Base-by-base conservation (phyloP, 1,140 invertebrate species). In the Drosophila arizonae region DNA sequence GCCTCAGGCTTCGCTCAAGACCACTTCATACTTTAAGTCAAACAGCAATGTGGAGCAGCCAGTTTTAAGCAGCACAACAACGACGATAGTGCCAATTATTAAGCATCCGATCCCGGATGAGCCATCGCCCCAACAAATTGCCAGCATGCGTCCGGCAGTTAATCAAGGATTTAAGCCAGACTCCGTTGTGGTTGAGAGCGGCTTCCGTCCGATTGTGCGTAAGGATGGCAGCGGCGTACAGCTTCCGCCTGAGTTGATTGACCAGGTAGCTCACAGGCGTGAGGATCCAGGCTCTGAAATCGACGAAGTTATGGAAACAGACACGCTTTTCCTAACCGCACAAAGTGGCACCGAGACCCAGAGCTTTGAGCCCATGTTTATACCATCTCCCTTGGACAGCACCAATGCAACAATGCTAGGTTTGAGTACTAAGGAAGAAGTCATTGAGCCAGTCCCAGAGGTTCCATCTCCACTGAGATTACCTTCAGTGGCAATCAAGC, bases 101-200 rank as follows among this genome's bases (percentile, higher is more conserved):
- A 87, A 84, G 24, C 76, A 64, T 0, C 77, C 70, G 5, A 90
- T 93, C 26, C 92, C 92, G 0, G 93, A 92, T 36, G 82, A 90
- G 43, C 89, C 89, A 0, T 93, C 93, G 3, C 92, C 92, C 5
- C 92, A 93, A 76, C 93, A 93, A 61, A 93, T 94, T n/a, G 81
- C 90, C 45, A 92, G 92, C 10, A 86, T 91, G 85, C 81, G 77
- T 50, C 93, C 93, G 10, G 94, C 94, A 0, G 92, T 94, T 0
- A 96, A 96, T 77, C 95, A 94, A 4, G 96, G 96, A 0, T 97
- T 97, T 80, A 94, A 96, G 88, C 96, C 96, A 0, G 94, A 95
- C 65, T 95, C 95, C 0, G 95, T 97, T 13, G 94, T 97, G 0
- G 95, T 97, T 36, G 96, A 97, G 92, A 94, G 95, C 57, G 96